Base-by-base conservation (phyloP, 1,140 invertebrate genomes). In the Anagrus nilaparvatae region DNA sequence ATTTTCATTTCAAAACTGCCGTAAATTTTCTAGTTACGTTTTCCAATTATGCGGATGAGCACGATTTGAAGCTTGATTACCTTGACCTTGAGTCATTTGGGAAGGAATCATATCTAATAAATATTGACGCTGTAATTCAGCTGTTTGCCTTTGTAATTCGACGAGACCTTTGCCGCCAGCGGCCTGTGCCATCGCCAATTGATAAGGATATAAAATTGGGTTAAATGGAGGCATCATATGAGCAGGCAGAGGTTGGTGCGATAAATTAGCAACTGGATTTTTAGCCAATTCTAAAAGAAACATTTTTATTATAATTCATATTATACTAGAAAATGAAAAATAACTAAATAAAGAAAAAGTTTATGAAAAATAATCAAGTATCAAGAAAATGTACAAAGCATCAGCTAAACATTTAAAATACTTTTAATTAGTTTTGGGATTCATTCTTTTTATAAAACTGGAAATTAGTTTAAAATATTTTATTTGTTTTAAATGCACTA, bases 81-180 rank as follows among this genome's bases (percentile, higher is more conserved):
- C 56, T 46, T 69, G 67, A 27, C 58, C 57, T 46, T 68, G 61
- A 9, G 65, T 55, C 10, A 65, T 54, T 40, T 66, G 68, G 24
- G 74, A 76, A n/a, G 89, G 87, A 53, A 96, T 93, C 88, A 96
- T 94, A 62, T 97, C 92, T 19, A 96, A 74, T 47, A 97, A 73
- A 75, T 95, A 96, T 69, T 97, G 92, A 32, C 92, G 76, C 66
- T 97, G 93, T 30, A 95, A 68, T 59, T 96, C 91, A 12, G 82
- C 82, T 33, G 85, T 81, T 52, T 76, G 74, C 31, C 84, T 72
- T 60, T 87, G 85, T 51, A 88, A 69, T 43, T 88, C 85, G 1
- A 77, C 80, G 47, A 61, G 74, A 62, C 55, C 76, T n/a, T 75
- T 82, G 63, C 64, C 54, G 30, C 71, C 57, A 9, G 74, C 72